Evolutionary conservation across 2,797 vertebrate genomes (phyloP), one percentile per base, ranked within the genome.

Genomic region (Saxicola maurus): DNA sequence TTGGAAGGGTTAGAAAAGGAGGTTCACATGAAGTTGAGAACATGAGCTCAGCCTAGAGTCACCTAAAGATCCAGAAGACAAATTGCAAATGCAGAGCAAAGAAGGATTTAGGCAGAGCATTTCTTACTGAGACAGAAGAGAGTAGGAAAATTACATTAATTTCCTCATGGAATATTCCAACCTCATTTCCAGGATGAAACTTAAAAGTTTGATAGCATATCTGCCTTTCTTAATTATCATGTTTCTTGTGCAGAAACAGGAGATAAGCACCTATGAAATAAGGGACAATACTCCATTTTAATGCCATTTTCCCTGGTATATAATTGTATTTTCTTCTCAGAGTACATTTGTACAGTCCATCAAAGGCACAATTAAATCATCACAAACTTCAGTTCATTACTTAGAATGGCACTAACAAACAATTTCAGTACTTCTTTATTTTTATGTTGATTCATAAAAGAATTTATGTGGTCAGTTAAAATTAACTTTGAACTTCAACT

Each of bases 211-310:
- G 64, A 79, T 13, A 51, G 48, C 18, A 59, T 42, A 87, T 79
- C 28, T 71, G 37, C 68, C 89, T 86, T 82, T 75, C 64, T 71
- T 89, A 73, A 78, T 93, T 80, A 86, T 60, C 30, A 12, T n/a
- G 25, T 81, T 86, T 76, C 71, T 69, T 60, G 30, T 38, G 43
- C 62, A 84, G 86, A 87, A 91, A 72, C 23, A 56, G 38, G 31
- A 94, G 80, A 91, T 79, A 91, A 89, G 46, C 40, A 93, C 64
- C 87, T 87, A 82, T 49, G 74, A 91, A 95, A 79, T 66, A 82
- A 73, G 67, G 52, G 37, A 90, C 64, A 84, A 68, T 33, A 52
- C 31, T 76, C 75, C 45, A 69, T 64, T 93, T 91, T 66, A 81
- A 94, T 84, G 87, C 17, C 14, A 72, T 78, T 92, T 87, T 53